phyloP scores from a whole-genome alignment of 2,888 invertebrate genomes.

The Sarcophaga subvicina region DNA sequence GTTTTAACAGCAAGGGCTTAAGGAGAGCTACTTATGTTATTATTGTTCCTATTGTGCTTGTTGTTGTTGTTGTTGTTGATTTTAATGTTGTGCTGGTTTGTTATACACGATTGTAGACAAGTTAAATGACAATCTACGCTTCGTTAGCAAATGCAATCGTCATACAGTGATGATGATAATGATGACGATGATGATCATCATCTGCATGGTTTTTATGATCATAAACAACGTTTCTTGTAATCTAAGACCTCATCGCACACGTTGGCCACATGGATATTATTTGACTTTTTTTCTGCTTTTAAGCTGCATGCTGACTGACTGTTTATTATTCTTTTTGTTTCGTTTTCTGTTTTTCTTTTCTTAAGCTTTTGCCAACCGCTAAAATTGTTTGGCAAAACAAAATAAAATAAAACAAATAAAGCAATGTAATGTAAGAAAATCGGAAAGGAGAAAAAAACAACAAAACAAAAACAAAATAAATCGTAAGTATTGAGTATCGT shows the following conservation, averaged over 20 bases:
- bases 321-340: background rate
- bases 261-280: slow-evolving; percentile 50
- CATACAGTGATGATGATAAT: slow-evolving; percentile 30
- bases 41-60: slow-evolving; percentile 24
- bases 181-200: slow-evolving; percentile 25
- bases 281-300: slow-evolving; percentile 2
- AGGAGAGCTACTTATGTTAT: background rate
- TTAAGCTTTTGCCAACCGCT: slow-evolving; percentile 54
- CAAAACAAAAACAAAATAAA: slow-evolving; percentile 16
- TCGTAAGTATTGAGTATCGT: slow-evolving; percentile 56
- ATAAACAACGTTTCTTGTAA: slow-evolving; percentile 46
- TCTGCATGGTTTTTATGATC: background rate
- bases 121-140: slow-evolving; percentile 57
- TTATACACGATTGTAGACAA: slow-evolving; percentile 62
- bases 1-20: background rate
- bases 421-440: too few species aligned
- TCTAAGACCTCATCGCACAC: slow-evolving; percentile 64
- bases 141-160: slow-evolving; percentile 32
- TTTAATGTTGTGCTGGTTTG: slow-evolving; percentile 45
- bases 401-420: slow-evolving; percentile 19
- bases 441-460: slow-evolving; percentile 13
- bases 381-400: slow-evolving; percentile 30
- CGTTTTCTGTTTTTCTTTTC: background rate
- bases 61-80: background rate
- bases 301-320: slow-evolving; percentile 46